Evolutionary conservation across 2,113 vertebrate species (phyloP).

Genomic region (Mystacornis crossleyi): DNA sequence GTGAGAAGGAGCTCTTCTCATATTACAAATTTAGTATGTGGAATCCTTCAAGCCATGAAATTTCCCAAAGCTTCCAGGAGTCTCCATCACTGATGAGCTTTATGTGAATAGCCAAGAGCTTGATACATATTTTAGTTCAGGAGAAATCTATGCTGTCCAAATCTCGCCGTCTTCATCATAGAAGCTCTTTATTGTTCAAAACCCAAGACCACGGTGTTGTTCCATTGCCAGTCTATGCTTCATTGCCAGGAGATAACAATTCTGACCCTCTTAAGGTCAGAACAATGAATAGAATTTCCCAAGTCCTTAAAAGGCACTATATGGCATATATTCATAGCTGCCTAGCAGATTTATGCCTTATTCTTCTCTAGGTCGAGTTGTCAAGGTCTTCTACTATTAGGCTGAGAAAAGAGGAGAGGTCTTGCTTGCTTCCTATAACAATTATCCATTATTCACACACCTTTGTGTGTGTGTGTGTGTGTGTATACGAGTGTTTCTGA

Average conservation of each 20-base stretch:
- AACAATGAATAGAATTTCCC: constrained; percentile 70
- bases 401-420: neutral
- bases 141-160: neutral
- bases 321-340: constrained; percentile 49
- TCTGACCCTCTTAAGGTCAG: constrained; percentile 59
- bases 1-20: neutral
- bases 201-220: neutral
- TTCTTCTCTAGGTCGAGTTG: constrained; percentile 37
- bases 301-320: constrained; percentile 55
- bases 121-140: neutral
- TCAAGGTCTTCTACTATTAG: constrained; percentile 20
- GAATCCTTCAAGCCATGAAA: neutral
- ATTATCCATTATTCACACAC: neutral
- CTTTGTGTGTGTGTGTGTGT: neutral
- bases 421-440: neutral
- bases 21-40: neutral
- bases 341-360: constrained; percentile 52
- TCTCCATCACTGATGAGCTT: neutral
- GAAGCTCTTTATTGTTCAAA: constrained; percentile 3
- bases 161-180: neutral
- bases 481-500: neutral
- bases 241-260: constrained; percentile 61
- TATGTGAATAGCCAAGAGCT: neutral
- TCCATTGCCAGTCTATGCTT: neutral
- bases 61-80: neutral